Conservation (phyloP, 2,888 invertebrate species). For the Entomobrya proxima region DNA sequence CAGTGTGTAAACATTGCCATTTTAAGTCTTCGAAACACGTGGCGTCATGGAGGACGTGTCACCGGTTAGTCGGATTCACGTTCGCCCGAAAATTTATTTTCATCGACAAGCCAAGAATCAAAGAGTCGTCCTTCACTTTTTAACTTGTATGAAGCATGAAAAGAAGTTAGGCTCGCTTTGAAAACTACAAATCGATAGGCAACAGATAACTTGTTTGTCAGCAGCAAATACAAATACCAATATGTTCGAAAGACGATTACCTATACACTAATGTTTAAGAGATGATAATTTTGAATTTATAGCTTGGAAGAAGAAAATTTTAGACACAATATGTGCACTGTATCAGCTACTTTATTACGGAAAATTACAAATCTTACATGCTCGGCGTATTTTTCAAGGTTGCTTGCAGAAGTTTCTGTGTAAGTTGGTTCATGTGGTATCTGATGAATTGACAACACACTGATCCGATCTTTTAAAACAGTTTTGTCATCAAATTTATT, state of each 20-base stretch:
- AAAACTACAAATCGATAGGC: too few species aligned
- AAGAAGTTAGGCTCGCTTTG: too few species aligned
- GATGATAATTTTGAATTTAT: background rate
- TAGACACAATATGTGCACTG: background rate
- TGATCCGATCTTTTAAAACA: too few species aligned
- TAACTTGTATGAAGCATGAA: too few species aligned
- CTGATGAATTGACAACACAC: background rate
- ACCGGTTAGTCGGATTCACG: constrained; percentile 35
- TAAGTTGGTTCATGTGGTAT: background rate
- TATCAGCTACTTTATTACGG: background rate
- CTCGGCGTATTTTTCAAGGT: constrained; percentile 11
- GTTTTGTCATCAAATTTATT: too few species aligned
- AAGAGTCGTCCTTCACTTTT: background rate
- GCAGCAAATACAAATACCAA: background rate
- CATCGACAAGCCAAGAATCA: background rate
- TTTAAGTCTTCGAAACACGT: constrained; percentile 36
- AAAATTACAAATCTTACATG: constrained; percentile 2
- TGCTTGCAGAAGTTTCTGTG: background rate
- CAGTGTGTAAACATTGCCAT: constrained; percentile 40
- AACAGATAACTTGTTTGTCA: too few species aligned
- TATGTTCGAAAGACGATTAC: background rate
- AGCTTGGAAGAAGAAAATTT: background rate
- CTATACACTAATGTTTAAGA: background rate
- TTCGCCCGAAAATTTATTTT: background rate
- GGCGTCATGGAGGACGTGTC: constrained; percentile 37